Percentiles rank a stretch among this genome's conserved stretches.
Evolutionary conservation across 2,113 vertebrate species (phyloP).

Genomic region (Crotalus viridis): DNA sequence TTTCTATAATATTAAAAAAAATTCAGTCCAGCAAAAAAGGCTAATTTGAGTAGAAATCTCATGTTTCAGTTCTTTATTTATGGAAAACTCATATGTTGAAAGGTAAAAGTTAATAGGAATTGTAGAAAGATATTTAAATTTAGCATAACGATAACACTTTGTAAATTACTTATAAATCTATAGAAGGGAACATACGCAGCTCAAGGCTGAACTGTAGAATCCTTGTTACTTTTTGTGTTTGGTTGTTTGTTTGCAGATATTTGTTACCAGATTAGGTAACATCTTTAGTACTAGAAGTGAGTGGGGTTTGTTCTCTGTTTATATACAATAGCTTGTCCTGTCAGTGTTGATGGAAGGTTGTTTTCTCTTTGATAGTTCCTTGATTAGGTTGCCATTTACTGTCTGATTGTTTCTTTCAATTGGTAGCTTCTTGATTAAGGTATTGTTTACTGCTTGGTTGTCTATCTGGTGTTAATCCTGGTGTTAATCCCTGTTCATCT

Average conservation of each 20-base stretch:
- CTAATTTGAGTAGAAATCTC: constrained; percentile 71
- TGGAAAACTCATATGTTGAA: constrained; percentile 68
- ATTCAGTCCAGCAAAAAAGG: constrained; percentile 67
- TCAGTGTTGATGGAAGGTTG: not conserved
- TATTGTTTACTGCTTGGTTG: not conserved
- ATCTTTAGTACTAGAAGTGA: not conserved
- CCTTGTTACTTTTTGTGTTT: not conserved
- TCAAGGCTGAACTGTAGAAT: not conserved
- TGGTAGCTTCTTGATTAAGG: not conserved
- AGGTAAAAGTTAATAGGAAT: constrained; percentile 63
- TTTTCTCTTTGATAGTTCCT: not conserved
- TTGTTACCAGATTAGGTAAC: not conserved
- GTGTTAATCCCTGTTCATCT: not conserved
- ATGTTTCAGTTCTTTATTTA: constrained; percentile 65
- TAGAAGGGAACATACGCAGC: not conserved
- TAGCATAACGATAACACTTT: constrained; percentile 43
- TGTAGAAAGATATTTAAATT: constrained; percentile 35
- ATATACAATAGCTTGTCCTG: not conserved
- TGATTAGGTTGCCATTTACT: not conserved
- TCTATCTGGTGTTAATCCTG: not conserved
- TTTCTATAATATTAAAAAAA: constrained; percentile 71
- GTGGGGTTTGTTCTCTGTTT: not conserved
- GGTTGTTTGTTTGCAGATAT: not conserved
- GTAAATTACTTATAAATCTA: constrained; percentile 24
- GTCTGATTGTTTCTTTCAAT: not conserved